Evolutionary conservation across 1,140 invertebrate genomes (phyloP).

Genomic region (Brachionus asplanchnoidis): DNA sequence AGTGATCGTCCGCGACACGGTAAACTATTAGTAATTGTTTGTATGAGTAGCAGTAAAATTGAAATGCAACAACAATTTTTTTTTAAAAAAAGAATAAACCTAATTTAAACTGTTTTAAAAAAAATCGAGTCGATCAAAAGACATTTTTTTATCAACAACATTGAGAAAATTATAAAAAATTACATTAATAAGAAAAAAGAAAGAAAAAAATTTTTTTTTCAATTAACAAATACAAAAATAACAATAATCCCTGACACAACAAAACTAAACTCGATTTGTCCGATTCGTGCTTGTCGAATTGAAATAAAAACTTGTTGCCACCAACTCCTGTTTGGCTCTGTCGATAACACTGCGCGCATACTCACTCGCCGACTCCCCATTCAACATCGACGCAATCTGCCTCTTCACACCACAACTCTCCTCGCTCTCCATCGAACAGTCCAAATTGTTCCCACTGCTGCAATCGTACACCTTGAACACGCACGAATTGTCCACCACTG

Average conservation of each 20-base stretch:
- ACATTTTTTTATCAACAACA: neutral
- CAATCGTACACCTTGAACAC: neutral
- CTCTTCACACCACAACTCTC: neutral
- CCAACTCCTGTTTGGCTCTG: neutral
- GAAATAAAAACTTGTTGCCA: neutral
- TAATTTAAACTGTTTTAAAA: neutral
- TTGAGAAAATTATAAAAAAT: neutral
- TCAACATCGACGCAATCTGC: neutral
- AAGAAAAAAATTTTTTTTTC: neutral
- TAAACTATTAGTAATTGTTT: neutral
- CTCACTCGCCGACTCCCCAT: neutral
- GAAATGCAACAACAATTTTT: neutral
- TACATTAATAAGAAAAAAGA: neutral
- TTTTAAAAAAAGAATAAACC: neutral
- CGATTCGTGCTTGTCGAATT: neutral
- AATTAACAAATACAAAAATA: neutral
- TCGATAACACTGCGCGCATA: neutral
- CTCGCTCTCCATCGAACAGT: neutral
- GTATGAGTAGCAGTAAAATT: neutral
- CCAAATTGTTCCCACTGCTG: constrained; percentile 14
- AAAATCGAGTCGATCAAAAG: neutral
- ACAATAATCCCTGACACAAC: neutral
- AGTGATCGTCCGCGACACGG: neutral
- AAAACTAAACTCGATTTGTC: constrained; percentile 15
- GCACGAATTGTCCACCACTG: too few species aligned